Base-by-base conservation (phyloP, 2,797 vertebrate genomes). In the Borostomias antarcticus region DNA sequence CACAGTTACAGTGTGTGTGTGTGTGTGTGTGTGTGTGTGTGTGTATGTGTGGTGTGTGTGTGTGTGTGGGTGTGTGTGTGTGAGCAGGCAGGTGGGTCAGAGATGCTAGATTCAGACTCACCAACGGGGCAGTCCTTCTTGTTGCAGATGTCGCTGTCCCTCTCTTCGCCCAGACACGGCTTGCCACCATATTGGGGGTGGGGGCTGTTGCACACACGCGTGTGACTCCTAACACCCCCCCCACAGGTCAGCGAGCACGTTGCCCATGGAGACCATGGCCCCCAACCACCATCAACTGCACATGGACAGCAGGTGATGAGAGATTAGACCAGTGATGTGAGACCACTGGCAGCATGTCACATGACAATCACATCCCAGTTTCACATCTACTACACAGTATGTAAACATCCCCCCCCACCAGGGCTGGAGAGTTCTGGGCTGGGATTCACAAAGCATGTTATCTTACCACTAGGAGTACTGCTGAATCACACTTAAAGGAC, bases 201-300 rank as follows among this genome's bases (percentile, higher is more conserved):
- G 0, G 97, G 97, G 65, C 95, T 98, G 84, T 98, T 97, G 78
- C 97, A 99, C 68, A 93, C 90, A 0, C 94, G 94, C 0, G 89
- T 91, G 2, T 96, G 89, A 68, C 94, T 94, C 51, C 91, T 94
- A 60, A 95, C 78, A 23, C 97, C 97, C 9, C 97, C 96, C 1
- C 93, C 95, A 32, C 97, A 99, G 47, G 95, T 95, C 51, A 92
- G 91, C 0, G 95, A 94, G 78, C 97, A 99, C 58, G 92, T 86
- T 2, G 97, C 98, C 97, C 97, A 99, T 0, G 96, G 97, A 60
- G 97, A 98, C 97, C 97, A 99, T 1, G 96, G 97, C 65, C 97
- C 95, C 96, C 96, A 99, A 70, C 92, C 92, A 5, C 97, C 97
- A 2, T 99, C 94, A 15, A 99, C 97, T 99, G 69, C 17, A 72